phyloP scores from a whole-genome alignment of 1,140 invertebrate genomes.

The Latrodectus geometricus region DNA sequence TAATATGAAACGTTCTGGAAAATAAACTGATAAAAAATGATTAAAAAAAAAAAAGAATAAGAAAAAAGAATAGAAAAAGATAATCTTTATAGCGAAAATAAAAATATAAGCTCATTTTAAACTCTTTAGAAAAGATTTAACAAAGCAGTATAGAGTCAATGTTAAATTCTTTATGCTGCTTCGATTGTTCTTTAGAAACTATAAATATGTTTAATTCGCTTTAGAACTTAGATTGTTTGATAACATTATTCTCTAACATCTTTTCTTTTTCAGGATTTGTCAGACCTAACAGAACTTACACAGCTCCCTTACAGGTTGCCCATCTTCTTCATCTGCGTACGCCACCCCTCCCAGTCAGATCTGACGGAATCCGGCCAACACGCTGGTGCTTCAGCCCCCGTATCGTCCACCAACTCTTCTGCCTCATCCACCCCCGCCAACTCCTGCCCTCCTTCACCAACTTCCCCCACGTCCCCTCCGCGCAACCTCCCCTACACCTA shows the following conservation, averaged over 20 bases:
- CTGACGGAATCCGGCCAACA: constrained; percentile 57
- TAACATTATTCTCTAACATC: neutral
- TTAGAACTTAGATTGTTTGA: too few relatives aligned
- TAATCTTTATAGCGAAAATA: too few relatives aligned
- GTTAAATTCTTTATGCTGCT: neutral
- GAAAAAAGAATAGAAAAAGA: too few relatives aligned
- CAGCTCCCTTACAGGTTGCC: constrained; percentile 45
- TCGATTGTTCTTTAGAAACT: too few relatives aligned
- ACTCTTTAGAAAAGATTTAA: too few relatives aligned
- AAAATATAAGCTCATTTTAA: too few relatives aligned
- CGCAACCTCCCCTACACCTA: constrained; percentile 44
- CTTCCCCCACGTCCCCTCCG: neutral
- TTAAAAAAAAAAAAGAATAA: too few relatives aligned
- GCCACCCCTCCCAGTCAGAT: constrained; percentile 43
- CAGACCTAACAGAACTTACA: constrained; percentile 74
- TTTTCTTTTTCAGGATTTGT: constrained; percentile 72
- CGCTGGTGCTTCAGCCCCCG: neutral
- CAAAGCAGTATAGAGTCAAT: too few relatives aligned
- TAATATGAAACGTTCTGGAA: too few relatives aligned
- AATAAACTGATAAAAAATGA: too few relatives aligned
- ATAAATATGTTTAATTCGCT: too few relatives aligned
- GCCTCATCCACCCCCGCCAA: constrained; percentile 18
- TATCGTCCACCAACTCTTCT: neutral
- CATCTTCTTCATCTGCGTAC: constrained; percentile 59
- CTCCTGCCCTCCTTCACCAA: constrained; percentile 37